Evolutionary conservation across 2,888 invertebrate species (phyloP), one percentile per base, ranked within the genome.

Genomic region (Lasioglossum calceatum): DNA sequence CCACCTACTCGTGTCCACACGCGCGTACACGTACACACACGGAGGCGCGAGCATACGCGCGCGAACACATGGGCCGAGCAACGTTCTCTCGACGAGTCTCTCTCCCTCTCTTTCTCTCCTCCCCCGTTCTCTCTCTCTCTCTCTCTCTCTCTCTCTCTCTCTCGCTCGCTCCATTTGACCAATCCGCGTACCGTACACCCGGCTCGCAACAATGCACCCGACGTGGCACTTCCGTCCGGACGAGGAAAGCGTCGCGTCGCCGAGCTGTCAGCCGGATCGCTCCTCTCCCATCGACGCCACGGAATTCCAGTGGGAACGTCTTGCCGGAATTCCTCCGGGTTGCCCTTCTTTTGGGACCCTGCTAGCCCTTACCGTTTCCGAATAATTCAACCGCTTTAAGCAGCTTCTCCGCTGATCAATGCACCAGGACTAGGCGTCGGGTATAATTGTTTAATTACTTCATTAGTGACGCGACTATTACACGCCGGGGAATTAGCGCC

Each of bases 221-320:
- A 92, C 93, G 91, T 91, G 91, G 90, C 92, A 93, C 93, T 93
- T 93, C 93, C 93, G 92, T 91, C 91, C 91, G 91, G 91, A 87
- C 91, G 88, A 88, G 90, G 88, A 89, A 92, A 87, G 79, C 88
- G 79, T 84, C 86, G 83, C 47, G 78, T 84, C 86, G 83, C 39
- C 82, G 72, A 77, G 72, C 81, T 80, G 79, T 73, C 79, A 71
- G 82, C 70, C 76, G 42, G 77, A 75, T 71, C 67, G 70, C 70
- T 67, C 75, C 84, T 73, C 79, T 50, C 23, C 50, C 82, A 75
- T 82, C 84, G 64, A 86, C 61, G 54, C 54, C 70, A 36, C 50
- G 81, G 71, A 79, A 82, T 81, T 80, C 58, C 61, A 77, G 42
- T 82, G 79, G 71, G 77, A 71, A 77, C 79, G 67, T 71, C 87